phyloP scores from a whole-genome alignment of 2,888 invertebrate species.

The Trissolcus japonicus region DNA sequence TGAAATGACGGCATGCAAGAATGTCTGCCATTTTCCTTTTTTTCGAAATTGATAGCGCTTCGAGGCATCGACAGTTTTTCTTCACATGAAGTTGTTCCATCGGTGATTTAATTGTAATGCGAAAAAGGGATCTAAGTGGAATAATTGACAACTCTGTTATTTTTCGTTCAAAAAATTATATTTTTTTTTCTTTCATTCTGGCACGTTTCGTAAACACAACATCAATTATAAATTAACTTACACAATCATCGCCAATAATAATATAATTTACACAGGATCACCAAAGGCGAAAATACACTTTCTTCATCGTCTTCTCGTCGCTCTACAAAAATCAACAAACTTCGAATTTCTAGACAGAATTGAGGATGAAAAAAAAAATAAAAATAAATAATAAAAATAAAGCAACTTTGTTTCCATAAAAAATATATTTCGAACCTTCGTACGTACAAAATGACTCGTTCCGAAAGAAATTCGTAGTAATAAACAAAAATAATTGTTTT shows the following conservation, averaged over 20 bases:
- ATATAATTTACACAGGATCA: constrained; percentile 63
- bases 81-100: constrained; percentile 6
- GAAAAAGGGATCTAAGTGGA: background rate
- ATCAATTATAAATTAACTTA: constrained; percentile 76
- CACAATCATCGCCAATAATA: constrained; percentile 70
- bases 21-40: constrained; percentile 21
- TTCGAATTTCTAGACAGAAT: constrained; percentile 19
- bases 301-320: constrained; percentile 46
- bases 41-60: constrained; percentile 21
- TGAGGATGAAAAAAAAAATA: background rate
- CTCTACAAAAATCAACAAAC: constrained; percentile 41
- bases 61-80: constrained; percentile 39
- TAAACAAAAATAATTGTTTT: constrained; percentile 13
- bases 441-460: constrained; percentile 38
- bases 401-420: constrained; percentile 16
- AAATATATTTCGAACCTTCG: constrained; percentile 38
- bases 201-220: constrained; percentile 75
- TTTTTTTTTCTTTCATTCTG: constrained; percentile 73
- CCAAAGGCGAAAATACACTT: constrained; percentile 42
- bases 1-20: constrained; percentile 23
- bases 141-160: background rate
- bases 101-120: too few relatives aligned
- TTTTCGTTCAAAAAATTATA: constrained; percentile 75
- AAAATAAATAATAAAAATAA: constrained; percentile 16
- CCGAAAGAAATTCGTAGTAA: constrained; percentile 25